Evolutionary conservation across 1,140 invertebrate species (phyloP).

Genomic region (Drosophila triauraria): DNA sequence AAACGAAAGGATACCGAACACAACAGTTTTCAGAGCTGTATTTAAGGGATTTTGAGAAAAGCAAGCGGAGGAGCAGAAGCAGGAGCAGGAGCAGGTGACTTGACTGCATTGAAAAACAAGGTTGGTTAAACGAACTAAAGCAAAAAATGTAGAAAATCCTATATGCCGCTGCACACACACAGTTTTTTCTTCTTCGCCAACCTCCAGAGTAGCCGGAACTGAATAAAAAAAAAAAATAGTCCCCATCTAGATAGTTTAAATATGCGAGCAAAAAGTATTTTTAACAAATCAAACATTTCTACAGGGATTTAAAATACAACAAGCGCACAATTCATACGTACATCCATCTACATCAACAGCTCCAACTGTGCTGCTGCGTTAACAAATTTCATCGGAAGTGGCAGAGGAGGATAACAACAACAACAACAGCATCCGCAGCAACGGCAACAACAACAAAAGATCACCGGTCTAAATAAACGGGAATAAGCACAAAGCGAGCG

Average conservation of each 20-base stretch:
- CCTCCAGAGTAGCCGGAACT: background rate
- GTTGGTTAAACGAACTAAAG: conserved; percentile 15
- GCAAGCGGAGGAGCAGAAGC: conserved; percentile 5
- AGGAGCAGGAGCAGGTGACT: conserved; percentile 9
- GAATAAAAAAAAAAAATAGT: background rate
- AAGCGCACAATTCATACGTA: conserved; percentile 19
- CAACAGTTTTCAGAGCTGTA: conserved; percentile 4
- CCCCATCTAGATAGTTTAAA: conserved; percentile 8
- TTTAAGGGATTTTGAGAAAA: conserved; percentile 13
- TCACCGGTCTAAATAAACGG: conserved; percentile 14
- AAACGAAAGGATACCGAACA: conserved; percentile 6
- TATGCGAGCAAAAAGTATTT: conserved; percentile 5
- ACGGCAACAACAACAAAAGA: conserved; percentile 2
- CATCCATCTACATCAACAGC: conserved; percentile 16
- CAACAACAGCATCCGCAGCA: background rate
- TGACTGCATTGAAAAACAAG: conserved; percentile 16
- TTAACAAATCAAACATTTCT: conserved; percentile 6
- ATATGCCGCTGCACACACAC: conserved; percentile 10
- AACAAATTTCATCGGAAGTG: conserved; percentile 25
- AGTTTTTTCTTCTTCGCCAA: background rate
- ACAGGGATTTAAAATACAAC: conserved; percentile 10
- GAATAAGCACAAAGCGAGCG: no score
- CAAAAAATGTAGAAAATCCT: background rate
- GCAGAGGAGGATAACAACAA: conserved; percentile 4
- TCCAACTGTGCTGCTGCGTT: conserved; percentile 15